A percentile compares a stretch with the other conserved stretches of the same genome.
phyloP scores from a whole-genome alignment of 1,140 invertebrate genomes.

The Coptotermes formosanus region DNA sequence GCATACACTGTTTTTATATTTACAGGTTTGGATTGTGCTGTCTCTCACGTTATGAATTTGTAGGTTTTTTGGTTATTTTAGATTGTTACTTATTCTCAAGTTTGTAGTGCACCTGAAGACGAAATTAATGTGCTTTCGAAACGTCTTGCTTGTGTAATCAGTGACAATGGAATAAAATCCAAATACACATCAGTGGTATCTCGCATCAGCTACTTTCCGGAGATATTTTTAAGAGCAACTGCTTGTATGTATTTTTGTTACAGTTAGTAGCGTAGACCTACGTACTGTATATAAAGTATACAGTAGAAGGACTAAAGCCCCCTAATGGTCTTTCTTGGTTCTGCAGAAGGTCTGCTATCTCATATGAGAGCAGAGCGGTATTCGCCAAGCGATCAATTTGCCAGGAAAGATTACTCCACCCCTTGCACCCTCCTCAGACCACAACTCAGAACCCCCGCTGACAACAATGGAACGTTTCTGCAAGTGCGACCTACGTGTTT shows the following conservation, averaged over 20 bases:
- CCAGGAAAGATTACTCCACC: conserved; percentile 14
- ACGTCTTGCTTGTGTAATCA: too few species aligned
- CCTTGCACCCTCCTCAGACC: background rate
- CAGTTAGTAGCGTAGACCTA: background rate
- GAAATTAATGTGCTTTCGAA: too few species aligned
- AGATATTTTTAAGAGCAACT: too few species aligned
- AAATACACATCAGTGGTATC: too few species aligned
- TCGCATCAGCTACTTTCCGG: too few species aligned
- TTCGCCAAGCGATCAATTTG: conserved; percentile 17
- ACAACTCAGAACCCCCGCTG: background rate
- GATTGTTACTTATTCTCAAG: too few species aligned
- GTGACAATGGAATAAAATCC: too few species aligned
- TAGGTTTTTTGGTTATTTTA: too few species aligned
- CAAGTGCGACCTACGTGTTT: background rate
- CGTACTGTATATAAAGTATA: background rate
- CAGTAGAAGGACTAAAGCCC: conserved; percentile 2
- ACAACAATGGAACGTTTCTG: background rate
- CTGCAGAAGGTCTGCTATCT: background rate
- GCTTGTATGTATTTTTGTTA: conserved; percentile 4
- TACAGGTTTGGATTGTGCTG: too few species aligned
- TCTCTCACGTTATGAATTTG: too few species aligned
- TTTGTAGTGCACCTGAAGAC: too few species aligned
- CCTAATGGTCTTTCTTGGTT: background rate
- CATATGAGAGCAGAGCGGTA: conserved; percentile 3
- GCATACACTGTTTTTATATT: too few species aligned